Conservation (phyloP, 2,113 vertebrate species). For the Aspiorhynchus laticeps region DNA sequence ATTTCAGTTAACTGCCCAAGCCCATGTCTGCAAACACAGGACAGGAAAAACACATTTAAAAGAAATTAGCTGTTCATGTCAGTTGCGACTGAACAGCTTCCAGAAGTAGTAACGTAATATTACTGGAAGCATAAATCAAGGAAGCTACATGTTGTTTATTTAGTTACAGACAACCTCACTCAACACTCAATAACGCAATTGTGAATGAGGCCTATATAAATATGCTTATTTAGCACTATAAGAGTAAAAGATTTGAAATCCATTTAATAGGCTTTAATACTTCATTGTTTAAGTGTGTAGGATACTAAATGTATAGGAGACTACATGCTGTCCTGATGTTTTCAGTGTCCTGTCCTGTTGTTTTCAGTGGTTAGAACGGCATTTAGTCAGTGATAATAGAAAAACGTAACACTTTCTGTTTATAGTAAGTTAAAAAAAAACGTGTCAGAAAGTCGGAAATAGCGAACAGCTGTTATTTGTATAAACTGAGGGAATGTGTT, state of each 20-base stretch:
- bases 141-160: neutral
- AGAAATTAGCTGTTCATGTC: neutral
- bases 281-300: neutral
- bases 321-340: neutral
- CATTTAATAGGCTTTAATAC: neutral
- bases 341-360: neutral
- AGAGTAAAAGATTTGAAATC: neutral
- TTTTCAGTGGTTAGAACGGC: neutral
- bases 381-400: neutral
- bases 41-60: neutral
- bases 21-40: neutral
- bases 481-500: neutral
- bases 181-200: too few relatives aligned
- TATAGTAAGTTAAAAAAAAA: too few relatives aligned
- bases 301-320: neutral
- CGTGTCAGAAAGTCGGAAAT: neutral
- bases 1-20: neutral
- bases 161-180: neutral
- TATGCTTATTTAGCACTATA: neutral
- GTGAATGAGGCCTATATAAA: neutral
- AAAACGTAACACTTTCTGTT: slow-evolving; percentile 1
- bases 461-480: slow-evolving; percentile 5
- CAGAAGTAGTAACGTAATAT: neutral
- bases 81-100: neutral
- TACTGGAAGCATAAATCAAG: neutral